Percentiles rank a stretch among this genome's conserved stretches.
Conservation (phyloP, 2,888 invertebrate species). For the Chaitophorus viminalis region DNA sequence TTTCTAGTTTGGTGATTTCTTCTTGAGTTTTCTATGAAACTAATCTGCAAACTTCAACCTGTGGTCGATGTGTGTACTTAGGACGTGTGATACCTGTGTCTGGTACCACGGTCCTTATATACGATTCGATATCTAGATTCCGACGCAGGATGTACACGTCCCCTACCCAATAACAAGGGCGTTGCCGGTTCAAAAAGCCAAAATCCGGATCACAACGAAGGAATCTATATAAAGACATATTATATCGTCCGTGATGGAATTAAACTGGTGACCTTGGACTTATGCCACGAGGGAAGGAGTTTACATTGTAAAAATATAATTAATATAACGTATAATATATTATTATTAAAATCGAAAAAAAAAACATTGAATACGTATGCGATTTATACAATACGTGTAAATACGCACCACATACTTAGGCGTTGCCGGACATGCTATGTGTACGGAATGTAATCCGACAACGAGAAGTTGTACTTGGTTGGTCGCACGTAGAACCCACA, state of each 20-base stretch:
- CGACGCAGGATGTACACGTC: not conserved
- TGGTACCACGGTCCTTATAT: not conserved
- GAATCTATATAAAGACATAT: not conserved
- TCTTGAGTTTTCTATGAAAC: not conserved
- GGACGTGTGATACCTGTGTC: not conserved
- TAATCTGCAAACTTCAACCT: slow-evolving; percentile 35
- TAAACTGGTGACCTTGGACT: not conserved
- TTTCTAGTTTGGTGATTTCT: slow-evolving; percentile 2
- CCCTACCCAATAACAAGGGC: slow-evolving; percentile 11
- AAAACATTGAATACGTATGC: not conserved
- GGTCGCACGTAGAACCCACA: not conserved
- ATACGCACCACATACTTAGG: not conserved
- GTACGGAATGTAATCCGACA: not conserved
- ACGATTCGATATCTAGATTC: not conserved
- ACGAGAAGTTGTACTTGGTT: not conserved
- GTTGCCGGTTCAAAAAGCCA: not conserved
- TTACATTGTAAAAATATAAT: not conserved
- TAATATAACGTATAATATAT: not conserved
- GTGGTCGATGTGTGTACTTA: not conserved
- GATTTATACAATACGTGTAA: no score
- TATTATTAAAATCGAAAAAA: not conserved
- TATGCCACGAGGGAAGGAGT: not conserved
- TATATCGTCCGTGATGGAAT: no score
- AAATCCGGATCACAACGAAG: slow-evolving; percentile 12
- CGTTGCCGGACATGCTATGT: slow-evolving; percentile 6